These are phyloP conservation scores for Helleia helle DNA, from an alignment of 2,888 invertebrate species.

Conservation along the genomic window DNA sequence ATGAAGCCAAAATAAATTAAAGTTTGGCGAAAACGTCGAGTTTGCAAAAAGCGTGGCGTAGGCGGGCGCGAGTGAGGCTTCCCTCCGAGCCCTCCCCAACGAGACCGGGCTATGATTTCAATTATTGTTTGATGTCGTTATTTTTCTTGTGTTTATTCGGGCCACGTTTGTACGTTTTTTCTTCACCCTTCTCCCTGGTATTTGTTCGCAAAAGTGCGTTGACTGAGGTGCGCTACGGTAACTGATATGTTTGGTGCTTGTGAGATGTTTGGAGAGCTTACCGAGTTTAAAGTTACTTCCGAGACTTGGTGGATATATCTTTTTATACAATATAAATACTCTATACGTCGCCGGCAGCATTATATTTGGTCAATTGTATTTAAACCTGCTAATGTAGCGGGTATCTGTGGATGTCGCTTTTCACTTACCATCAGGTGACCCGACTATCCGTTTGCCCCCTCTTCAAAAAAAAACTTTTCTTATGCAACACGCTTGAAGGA, in stretches of 20 bases:
- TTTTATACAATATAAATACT: too few relatives aligned
- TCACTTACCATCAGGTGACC: too few relatives aligned
- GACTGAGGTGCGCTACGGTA: slow-evolving; percentile 47
- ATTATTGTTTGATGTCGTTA: slow-evolving; percentile 70
- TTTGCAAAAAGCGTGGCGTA: slow-evolving; percentile 19
- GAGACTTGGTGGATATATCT: neutral
- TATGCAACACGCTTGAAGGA: too few relatives aligned
- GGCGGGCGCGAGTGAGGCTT: slow-evolving; percentile 32
- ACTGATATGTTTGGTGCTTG: slow-evolving; percentile 60
- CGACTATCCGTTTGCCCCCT: too few relatives aligned
- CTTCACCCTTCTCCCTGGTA: slow-evolving; percentile 54
- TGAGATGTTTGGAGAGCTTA: slow-evolving; percentile 54
- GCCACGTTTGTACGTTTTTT: slow-evolving; percentile 56
- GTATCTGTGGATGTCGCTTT: too few relatives aligned
- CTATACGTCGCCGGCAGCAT: too few relatives aligned
- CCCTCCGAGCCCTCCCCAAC: slow-evolving; percentile 30
- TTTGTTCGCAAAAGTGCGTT: slow-evolving; percentile 52
- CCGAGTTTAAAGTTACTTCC: slow-evolving; percentile 22
- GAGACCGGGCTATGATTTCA: slow-evolving; percentile 58
- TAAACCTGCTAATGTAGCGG: too few relatives aligned
- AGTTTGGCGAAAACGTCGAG: slow-evolving; percentile 25
- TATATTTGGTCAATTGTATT: too few relatives aligned
- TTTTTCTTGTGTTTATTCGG: slow-evolving; percentile 67
- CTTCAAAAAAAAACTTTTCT: too few relatives aligned
- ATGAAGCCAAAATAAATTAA: slow-evolving; percentile 29